These are phyloP conservation scores for Nesometra sesokonis DNA, from an alignment of 35 echinoderm and acorn worm species.

Conservation along the genomic window DNA sequence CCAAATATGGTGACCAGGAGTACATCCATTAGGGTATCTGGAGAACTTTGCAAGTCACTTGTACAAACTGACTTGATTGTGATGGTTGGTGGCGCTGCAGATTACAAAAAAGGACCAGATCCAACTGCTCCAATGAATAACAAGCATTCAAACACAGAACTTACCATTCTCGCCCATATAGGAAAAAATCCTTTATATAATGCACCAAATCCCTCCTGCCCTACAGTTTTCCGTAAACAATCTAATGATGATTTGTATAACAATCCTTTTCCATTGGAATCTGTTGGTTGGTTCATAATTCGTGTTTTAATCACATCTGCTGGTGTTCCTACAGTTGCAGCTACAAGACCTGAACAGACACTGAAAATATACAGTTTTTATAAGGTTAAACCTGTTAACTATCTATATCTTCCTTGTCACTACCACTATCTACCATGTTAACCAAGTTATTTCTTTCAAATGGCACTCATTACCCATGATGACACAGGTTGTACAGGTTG, in stretches of 20 bases:
- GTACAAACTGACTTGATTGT: not conserved
- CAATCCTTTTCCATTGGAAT: slow-evolving; percentile 39
- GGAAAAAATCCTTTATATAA: slow-evolving; percentile 95
- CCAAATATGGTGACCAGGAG: no score
- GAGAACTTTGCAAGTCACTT: no score
- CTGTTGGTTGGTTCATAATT: slow-evolving; percentile 90
- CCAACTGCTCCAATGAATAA: not conserved
- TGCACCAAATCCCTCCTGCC: slow-evolving; percentile 70
- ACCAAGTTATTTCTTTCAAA: no score
- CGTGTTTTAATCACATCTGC: slow-evolving; percentile 93
- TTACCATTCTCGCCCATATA: slow-evolving; percentile 96
- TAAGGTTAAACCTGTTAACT: no score
- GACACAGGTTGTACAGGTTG: no score
- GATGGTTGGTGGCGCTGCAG: not conserved
- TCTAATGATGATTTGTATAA: slow-evolving; percentile 92
- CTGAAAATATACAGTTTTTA: slow-evolving; percentile 18
- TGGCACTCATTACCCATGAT: no score
- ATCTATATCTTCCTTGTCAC: no score
- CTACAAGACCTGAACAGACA: slow-evolving; percentile 69
- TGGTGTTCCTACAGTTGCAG: slow-evolving; percentile 81
- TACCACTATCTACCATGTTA: no score
- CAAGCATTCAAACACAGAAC: not conserved
- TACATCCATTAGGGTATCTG: no score
- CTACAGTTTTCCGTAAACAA: slow-evolving; percentile 73
- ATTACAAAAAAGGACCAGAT: not conserved